phyloP scores from a whole-genome alignment of 2,113 vertebrate genomes.

The Dipodomys ordii region DNA sequence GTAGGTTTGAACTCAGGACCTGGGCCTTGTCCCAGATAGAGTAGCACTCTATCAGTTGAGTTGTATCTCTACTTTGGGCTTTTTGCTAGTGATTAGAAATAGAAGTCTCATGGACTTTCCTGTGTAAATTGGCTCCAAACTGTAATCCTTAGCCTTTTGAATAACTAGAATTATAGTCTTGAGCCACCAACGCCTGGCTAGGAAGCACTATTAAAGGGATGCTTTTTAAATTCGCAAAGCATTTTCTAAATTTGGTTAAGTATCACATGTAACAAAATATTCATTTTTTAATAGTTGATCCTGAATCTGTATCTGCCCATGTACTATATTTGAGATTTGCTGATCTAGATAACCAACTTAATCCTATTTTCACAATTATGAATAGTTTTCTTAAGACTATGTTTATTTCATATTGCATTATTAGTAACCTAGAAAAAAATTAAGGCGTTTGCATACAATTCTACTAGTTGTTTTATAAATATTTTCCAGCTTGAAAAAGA shows the following conservation, averaged over 20 bases:
- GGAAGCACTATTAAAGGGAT: not conserved
- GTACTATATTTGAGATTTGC: not conserved
- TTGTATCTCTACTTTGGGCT: too few relatives aligned
- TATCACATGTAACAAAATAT: conserved; percentile 42
- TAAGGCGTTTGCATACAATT: not conserved
- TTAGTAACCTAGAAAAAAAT: conserved; percentile 41
- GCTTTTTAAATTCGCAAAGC: conserved; percentile 23
- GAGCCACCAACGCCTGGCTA: too few relatives aligned
- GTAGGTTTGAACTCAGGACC: too few relatives aligned
- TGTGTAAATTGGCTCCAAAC: too few relatives aligned
- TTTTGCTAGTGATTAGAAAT: too few relatives aligned
- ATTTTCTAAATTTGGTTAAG: conserved; percentile 19
- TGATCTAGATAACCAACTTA: conserved; percentile 18
- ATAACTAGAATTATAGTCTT: too few relatives aligned
- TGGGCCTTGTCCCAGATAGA: too few relatives aligned
- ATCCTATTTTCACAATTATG: conserved; percentile 18
- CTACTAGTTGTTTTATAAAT: not conserved
- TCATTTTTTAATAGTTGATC: conserved; percentile 32
- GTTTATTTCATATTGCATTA: not conserved
- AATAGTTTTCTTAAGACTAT: conserved; percentile 14
- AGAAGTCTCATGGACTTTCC: too few relatives aligned
- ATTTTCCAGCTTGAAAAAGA: conserved; percentile 10
- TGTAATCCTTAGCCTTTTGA: too few relatives aligned
- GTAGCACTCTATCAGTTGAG: too few relatives aligned
- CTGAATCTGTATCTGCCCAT: not conserved